Conservation (phyloP, 2,888 invertebrate genomes). For the Clepsis dumicolana region DNA sequence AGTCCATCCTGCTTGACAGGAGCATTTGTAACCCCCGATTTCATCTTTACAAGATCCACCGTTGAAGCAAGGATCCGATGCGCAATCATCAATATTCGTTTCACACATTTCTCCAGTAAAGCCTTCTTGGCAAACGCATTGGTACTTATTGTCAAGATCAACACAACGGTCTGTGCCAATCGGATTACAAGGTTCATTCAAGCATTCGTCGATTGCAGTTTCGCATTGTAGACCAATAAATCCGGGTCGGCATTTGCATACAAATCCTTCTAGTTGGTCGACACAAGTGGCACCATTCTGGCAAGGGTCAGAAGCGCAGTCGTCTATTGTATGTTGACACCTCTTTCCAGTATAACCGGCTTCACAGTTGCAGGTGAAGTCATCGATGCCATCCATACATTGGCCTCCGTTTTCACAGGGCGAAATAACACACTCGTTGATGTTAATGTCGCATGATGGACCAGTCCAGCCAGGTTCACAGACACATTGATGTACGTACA, state of each 20-base stretch:
- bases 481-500: conserved; percentile 94
- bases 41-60: conserved; percentile 96
- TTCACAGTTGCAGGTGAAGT: conserved; percentile 95
- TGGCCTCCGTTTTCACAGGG: conserved; percentile 97
- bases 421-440: conserved; percentile 94
- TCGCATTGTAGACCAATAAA: conserved; percentile 97
- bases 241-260: conserved; percentile 97
- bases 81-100: conserved; percentile 95
- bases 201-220: conserved; percentile 96
- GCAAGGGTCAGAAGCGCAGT: conserved; percentile 95
- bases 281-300: conserved; percentile 96
- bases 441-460: conserved; percentile 94
- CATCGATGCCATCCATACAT: conserved; percentile 95
- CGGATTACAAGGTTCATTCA: conserved; percentile 95
- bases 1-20: conserved; percentile 94
- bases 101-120: conserved; percentile 95
- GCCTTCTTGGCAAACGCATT: conserved; percentile 96
- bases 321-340: conserved; percentile 97
- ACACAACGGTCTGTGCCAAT: conserved; percentile 96
- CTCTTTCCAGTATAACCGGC: conserved; percentile 97
- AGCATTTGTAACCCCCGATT: conserved; percentile 93
- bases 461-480: conserved; percentile 98
- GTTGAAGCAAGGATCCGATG: conserved; percentile 93
- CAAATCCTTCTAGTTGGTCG: conserved; percentile 95
- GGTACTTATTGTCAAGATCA: conserved; percentile 94